phyloP scores from a whole-genome alignment of 2,113 vertebrate genomes.

The Ramphastos sulfuratus region DNA sequence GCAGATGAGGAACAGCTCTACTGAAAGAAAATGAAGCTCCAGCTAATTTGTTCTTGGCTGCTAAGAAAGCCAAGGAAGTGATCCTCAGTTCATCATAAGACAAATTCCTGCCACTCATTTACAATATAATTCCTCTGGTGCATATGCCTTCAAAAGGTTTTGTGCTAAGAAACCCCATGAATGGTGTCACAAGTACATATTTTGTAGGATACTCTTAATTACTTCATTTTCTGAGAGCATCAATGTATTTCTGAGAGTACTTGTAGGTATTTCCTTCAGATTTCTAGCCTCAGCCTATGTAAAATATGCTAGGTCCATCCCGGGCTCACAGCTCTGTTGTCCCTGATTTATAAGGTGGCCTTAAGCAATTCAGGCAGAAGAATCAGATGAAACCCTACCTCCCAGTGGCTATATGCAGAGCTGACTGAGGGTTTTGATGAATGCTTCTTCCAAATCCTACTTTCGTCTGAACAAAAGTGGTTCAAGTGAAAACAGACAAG shows the following conservation, averaged over 20 bases:
- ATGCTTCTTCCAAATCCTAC: background rate
- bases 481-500: background rate
- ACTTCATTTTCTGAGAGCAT: background rate
- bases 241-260: background rate
- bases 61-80: background rate
- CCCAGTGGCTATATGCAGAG: background rate
- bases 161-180: background rate
- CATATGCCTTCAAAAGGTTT: background rate
- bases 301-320: background rate
- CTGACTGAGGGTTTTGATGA: background rate
- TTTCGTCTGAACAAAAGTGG: background rate
- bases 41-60: background rate
- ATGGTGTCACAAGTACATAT: background rate
- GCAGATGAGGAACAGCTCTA: background rate
- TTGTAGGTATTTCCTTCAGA: background rate
- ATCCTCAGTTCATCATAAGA: background rate
- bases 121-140: background rate
- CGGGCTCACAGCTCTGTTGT: background rate
- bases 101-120: background rate
- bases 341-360: background rate
- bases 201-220: background rate
- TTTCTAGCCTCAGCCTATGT: background rate
- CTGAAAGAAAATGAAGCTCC: constrained; percentile 8
- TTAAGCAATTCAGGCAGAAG: background rate
- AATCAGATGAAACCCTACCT: background rate